Evolutionary conservation across 2,113 vertebrate species (phyloP), one percentile per base, ranked within the genome.

Genomic region (Onychostoma macrolepis): DNA sequence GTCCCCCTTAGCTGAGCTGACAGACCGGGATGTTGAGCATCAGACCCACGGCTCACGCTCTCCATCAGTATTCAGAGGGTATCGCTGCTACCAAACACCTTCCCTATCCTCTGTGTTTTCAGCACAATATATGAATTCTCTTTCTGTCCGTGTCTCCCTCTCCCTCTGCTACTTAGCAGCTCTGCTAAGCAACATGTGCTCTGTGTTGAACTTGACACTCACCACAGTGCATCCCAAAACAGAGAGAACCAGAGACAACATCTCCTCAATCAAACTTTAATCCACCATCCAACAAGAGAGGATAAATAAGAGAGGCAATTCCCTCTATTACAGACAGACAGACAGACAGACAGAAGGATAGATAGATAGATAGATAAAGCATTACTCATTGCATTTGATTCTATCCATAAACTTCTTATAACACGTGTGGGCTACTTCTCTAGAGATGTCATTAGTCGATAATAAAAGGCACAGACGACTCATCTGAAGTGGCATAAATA

Each of bases 41-140:
- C 84, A 78, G 78, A 80, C 58, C 74, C 48, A 43, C 26, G 36
- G 48, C 77, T 45, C 65, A 43, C 13, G 2, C 75, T 61, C 56
- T 74, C 21, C 53, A 83, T 87, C 67, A 75, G 69, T 30, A 87
- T 87, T 80, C 86, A 63, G 53, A 86, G n/a, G 24, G 53, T 69
- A 56, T 63, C 48, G 21, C 72, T 71, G 5, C 24, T 17, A 30
- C 67, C 89, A 67, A 77, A 86, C 63, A 50, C 65, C 86, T 86
- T 30, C 19, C 61, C 58, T 83, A 77, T 75, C 74, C 45, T 43
- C 36, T 43, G 61, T 72, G 56, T 33, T 77, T 15, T 45, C 17
- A 80, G 36, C 26, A 19, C 48, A 78, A 80, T 77, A 56, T 65
- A 83, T 50, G 17, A 83, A 50, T 83, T 69, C 43, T 50, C 41